A percentile compares a stretch with the other conserved stretches of the same genome.
These are phyloP conservation scores for Tympanuchus pallidicinctus DNA, from an alignment of 2,113 vertebrate genomes.

Conservation along the genomic window DNA sequence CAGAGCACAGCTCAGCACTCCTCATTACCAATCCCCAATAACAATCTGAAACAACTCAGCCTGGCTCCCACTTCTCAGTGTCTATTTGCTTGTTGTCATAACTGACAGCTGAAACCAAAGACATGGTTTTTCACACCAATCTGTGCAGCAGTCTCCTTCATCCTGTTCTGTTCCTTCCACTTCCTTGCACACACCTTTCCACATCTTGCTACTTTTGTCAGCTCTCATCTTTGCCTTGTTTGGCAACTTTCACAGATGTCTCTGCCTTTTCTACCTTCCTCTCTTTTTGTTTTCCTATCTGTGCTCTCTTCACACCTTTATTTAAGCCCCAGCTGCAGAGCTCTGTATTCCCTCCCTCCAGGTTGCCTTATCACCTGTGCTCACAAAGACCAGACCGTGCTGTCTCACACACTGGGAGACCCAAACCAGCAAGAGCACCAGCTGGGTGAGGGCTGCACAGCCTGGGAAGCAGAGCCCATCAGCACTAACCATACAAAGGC, in stretches of 20 bases:
- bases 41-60: neutral
- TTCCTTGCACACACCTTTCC: neutral
- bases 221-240: neutral
- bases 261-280: neutral
- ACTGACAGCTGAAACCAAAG: neutral
- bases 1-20: neutral
- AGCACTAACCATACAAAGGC: neutral
- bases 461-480: constrained; percentile 27
- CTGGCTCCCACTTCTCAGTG: neutral
- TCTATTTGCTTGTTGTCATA: neutral
- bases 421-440: neutral
- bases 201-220: neutral
- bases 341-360: neutral
- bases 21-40: neutral
- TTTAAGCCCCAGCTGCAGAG: neutral
- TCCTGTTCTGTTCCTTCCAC: neutral
- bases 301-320: constrained; percentile 30
- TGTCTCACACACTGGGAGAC: accelerated
- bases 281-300: constrained; percentile 27
- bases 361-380: neutral
- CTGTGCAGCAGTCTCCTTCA: neutral
- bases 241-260: neutral
- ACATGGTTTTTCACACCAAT: neutral
- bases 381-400: accelerated
- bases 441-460: neutral